Conservation (phyloP, 2,888 invertebrate species). For the Ferdinandea cuprea region DNA sequence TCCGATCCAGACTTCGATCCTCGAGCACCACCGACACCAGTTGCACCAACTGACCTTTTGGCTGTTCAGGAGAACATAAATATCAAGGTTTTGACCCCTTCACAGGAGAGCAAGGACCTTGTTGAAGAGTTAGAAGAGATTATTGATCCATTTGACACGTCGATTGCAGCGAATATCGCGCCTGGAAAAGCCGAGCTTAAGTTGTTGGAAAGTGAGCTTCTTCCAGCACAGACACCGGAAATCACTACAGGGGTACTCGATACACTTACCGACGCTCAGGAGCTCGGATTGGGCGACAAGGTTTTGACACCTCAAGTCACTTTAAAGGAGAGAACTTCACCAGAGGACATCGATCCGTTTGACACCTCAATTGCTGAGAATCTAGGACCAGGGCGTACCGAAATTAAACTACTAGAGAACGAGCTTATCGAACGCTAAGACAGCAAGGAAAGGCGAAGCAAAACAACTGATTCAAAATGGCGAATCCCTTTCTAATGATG, state of each 20-base stretch:
- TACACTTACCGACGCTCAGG: constrained; percentile 82
- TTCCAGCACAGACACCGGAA: constrained; percentile 81
- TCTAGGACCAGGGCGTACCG: constrained; percentile 90
- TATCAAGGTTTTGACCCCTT: constrained; percentile 88
- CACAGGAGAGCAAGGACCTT: constrained; percentile 83
- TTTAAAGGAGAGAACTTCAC: constrained; percentile 80
- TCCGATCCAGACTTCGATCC: constrained; percentile 87
- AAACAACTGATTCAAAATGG: constrained; percentile 84
- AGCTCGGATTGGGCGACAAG: constrained; percentile 86
- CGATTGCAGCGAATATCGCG: constrained; percentile 88
- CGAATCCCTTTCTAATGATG: constrained; percentile 92
- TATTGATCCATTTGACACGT: constrained; percentile 93
- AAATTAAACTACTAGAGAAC: constrained; percentile 90
- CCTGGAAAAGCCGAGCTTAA: constrained; percentile 91
- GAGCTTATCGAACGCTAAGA: constrained; percentile 87
- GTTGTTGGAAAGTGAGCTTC: constrained; percentile 90
- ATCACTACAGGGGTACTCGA: constrained; percentile 81
- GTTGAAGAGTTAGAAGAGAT: constrained; percentile 84
- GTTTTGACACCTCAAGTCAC: constrained; percentile 87
- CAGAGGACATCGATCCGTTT: constrained; percentile 89
- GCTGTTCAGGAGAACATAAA: constrained; percentile 86
- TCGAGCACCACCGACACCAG: constrained; percentile 82
- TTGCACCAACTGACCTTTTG: constrained; percentile 81
- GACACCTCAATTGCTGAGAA: constrained; percentile 93
- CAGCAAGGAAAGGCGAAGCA: neutral